Evolutionary conservation across 1,140 invertebrate species (phyloP), one percentile per base, ranked within the genome.

Genomic region (Cephus cinctus): DNA sequence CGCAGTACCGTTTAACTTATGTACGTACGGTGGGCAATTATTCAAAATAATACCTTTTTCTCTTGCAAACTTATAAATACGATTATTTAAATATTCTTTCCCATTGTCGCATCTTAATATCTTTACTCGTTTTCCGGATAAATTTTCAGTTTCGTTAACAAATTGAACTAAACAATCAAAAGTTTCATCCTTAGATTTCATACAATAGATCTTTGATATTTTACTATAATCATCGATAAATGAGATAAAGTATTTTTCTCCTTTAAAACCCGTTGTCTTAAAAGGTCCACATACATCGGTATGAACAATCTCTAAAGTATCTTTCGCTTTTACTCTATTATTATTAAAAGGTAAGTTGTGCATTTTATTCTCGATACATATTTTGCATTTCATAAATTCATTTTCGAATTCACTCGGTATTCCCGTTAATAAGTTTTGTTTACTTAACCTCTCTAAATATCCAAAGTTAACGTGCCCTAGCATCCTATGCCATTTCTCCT

Each of bases 21-120:
- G n/a, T n/a, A n/a, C n/a, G n/a, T n/a, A 53, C 11, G 42, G 14
- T 25, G 49, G 47, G 43, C 48, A 38, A 31, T 49, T 18, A 41
- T 39, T 39, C 20, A 56, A 4, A 14, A 2, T 5, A 44, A 53
- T 50, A 32, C 58, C 58, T 32, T 56, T 53, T 25, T 49, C 21
- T 27, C 22, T 49, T 6, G 22, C 22, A 27, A 61, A 61, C n/a
- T 52, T n/a, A 42, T 47, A 50, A 34, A 59, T 23, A 15, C 46
- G 16, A 25, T 25, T 27, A 52, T 56, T 63, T 27, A 61, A 36
- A 59, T 54, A 61, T 47, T 61, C 58, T 40, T 11, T 47, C 2
- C 58, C 61, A 12, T 47, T 52, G 54, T 54, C 59, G 51, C 43
- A 59, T 43, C 46, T 48, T 15, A 55, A 20, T 22, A 35, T 40